These are phyloP conservation scores for Enteromius trimaculatus DNA, from an alignment of 2,797 vertebrate species.

Conservation along the genomic window DNA sequence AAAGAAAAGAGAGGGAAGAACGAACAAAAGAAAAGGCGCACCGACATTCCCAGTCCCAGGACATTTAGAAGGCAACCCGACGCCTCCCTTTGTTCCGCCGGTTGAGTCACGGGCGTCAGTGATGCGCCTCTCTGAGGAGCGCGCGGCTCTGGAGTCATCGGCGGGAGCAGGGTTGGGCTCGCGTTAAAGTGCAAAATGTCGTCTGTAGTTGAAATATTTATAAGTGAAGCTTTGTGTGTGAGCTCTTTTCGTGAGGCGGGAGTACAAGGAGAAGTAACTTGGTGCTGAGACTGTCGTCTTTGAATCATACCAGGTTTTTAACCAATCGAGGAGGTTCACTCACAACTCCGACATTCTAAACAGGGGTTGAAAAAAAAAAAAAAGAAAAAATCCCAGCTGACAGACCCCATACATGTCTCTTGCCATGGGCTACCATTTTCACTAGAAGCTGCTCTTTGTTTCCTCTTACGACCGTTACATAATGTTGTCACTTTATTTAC, in stretches of 20 bases:
- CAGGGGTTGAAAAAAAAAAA: constrained; percentile 43
- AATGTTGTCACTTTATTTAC: constrained; percentile 68
- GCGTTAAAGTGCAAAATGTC: constrained; percentile 64
- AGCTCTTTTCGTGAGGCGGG: constrained; percentile 77
- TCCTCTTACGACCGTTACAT: constrained; percentile 59
- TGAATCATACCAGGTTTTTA: constrained; percentile 82
- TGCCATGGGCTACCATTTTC: constrained; percentile 79
- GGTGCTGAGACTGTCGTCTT: constrained; percentile 80
- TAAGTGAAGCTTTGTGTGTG: constrained; percentile 72
- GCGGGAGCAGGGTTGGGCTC: constrained; percentile 35
- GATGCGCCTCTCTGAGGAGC: constrained; percentile 48
- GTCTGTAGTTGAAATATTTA: constrained; percentile 82
- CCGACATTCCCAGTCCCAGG: constrained; percentile 75
- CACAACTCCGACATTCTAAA: constrained; percentile 79
- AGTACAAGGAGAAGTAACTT: constrained; percentile 68
- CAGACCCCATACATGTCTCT: constrained; percentile 71
- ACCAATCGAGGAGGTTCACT: constrained; percentile 66
- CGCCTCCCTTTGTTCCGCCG: constrained; percentile 68
- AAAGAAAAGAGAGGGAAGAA: constrained; percentile 21
- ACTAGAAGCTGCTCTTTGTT: constrained; percentile 84
- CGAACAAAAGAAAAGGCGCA: constrained; percentile 71
- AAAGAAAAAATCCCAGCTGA: constrained; percentile 65
- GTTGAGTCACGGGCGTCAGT: constrained; percentile 61
- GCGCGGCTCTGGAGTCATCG: background rate
- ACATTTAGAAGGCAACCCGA: constrained; percentile 65